These are phyloP conservation scores for Dendroctonus valens DNA, from an alignment of 1,140 invertebrate species.

Conservation along the genomic window DNA sequence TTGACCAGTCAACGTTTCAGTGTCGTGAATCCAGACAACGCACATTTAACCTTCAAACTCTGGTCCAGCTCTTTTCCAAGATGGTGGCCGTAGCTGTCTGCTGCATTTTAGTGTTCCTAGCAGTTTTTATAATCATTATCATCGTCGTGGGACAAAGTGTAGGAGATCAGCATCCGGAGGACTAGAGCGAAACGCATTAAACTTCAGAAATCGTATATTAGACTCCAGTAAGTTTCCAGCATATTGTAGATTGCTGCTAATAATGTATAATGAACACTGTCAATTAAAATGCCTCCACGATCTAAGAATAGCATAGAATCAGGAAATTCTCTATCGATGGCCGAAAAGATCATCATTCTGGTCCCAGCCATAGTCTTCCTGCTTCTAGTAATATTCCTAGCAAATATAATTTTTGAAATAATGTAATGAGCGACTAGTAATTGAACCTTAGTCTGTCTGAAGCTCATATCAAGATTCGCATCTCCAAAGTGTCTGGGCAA, in stretches of 20 bases:
- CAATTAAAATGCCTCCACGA: neutral
- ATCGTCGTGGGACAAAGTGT: conserved; percentile 73
- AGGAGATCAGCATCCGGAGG: conserved; percentile 45
- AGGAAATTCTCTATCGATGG: too few relatives aligned
- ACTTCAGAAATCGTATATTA: too few relatives aligned
- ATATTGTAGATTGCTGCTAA: neutral
- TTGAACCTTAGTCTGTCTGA: neutral
- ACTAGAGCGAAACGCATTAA: conserved; percentile 1
- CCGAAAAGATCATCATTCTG: too few relatives aligned
- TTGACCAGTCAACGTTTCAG: too few relatives aligned
- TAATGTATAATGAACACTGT: neutral
- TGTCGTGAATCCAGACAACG: too few relatives aligned
- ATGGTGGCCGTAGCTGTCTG: conserved; percentile 79
- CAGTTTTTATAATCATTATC: conserved; percentile 75
- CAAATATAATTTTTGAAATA: too few relatives aligned
- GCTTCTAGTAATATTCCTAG: too few relatives aligned
- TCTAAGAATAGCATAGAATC: neutral
- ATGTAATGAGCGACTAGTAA: too few relatives aligned
- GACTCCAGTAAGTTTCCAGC: too few relatives aligned
- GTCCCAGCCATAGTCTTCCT: too few relatives aligned
- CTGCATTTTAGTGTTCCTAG: conserved; percentile 71
- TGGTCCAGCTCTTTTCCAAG: conserved; percentile 41
- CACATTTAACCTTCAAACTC: conserved; percentile 11
- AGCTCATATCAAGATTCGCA: conserved; percentile 14
- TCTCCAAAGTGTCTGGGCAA: conserved; percentile 6